Conservation (phyloP, 1,140 invertebrate genomes). For the Scaptomyza pallida region DNA sequence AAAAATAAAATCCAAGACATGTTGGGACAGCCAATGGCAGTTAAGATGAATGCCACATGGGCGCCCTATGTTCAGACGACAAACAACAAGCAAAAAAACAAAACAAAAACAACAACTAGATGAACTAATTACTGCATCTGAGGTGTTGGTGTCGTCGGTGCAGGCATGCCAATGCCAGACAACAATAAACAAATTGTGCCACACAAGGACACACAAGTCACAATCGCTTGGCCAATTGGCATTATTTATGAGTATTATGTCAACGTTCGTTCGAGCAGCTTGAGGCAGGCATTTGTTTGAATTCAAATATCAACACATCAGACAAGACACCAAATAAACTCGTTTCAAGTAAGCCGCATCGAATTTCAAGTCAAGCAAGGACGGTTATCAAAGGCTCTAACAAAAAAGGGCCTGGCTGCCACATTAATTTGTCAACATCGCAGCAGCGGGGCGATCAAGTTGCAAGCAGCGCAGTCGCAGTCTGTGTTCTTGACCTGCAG, state of each 20-base stretch:
- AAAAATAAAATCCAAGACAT: conserved; percentile 67
- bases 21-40: conserved; percentile 16
- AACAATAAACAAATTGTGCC: conserved; percentile 32
- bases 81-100: too few species aligned
- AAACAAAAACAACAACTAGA: conserved; percentile 16
- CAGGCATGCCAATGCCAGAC: not conserved
- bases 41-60: conserved; percentile 64
- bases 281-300: too few species aligned
- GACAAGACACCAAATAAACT: conserved; percentile 17
- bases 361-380: conserved; percentile 49
- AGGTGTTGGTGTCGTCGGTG: conserved; percentile 31
- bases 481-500: conserved; percentile 54
- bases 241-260: conserved; percentile 68
- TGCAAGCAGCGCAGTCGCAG: conserved; percentile 28
- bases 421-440: conserved; percentile 50
- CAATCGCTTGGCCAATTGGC: conserved; percentile 37
- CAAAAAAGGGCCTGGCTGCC: conserved; percentile 26
- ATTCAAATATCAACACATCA: conserved; percentile 80
- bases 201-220: conserved; percentile 36
- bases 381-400: conserved; percentile 42
- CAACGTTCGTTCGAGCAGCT: too few species aligned
- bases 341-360: conserved; percentile 57
- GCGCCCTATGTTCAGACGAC: conserved; percentile 34
- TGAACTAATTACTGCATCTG: conserved; percentile 55
- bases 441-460: conserved; percentile 37